Conservation (phyloP, 2,888 invertebrate genomes). For the Cerceris rybyensis region DNA sequence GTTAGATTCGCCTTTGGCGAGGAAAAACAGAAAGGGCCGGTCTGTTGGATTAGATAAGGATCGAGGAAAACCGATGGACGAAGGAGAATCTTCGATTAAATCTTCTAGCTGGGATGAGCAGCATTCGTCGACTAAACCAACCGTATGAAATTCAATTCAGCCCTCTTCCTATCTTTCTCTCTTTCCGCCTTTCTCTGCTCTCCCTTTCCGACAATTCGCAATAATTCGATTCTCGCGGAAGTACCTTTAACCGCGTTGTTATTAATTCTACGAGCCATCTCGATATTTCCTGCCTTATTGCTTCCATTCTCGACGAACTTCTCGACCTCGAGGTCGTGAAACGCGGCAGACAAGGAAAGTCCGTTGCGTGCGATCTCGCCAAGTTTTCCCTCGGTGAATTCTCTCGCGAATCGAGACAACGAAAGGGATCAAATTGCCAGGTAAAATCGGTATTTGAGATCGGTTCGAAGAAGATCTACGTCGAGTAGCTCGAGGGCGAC, state of each 20-base stretch:
- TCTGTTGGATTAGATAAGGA: slow-evolving; percentile 24
- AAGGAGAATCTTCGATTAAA: slow-evolving; percentile 52
- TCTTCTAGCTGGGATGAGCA: slow-evolving; percentile 40
- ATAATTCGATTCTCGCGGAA: slow-evolving; percentile 61
- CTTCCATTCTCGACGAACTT: background rate
- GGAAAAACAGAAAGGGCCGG: slow-evolving; percentile 27
- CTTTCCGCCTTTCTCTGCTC: slow-evolving; percentile 16
- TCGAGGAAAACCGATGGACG: slow-evolving; percentile 16
- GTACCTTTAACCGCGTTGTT: slow-evolving; percentile 58
- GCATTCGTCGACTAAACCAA: slow-evolving; percentile 40
- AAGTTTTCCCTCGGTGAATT: background rate
- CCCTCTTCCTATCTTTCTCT: slow-evolving; percentile 15
- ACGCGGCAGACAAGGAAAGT: background rate
- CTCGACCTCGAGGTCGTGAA: background rate
- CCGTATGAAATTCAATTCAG: slow-evolving; percentile 59
- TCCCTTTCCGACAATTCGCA: slow-evolving; percentile 48
- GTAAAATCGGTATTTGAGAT: background rate
- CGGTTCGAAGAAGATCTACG: background rate
- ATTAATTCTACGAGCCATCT: slow-evolving; percentile 48
- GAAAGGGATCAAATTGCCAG: background rate
- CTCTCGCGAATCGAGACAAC: background rate
- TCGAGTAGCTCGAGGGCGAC: background rate
- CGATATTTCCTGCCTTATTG: background rate
- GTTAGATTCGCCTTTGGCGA: slow-evolving; percentile 17
- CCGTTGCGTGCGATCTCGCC: background rate